Conservation (phyloP, 2,888 invertebrate genomes). For the Pyrrhia umbra region DNA sequence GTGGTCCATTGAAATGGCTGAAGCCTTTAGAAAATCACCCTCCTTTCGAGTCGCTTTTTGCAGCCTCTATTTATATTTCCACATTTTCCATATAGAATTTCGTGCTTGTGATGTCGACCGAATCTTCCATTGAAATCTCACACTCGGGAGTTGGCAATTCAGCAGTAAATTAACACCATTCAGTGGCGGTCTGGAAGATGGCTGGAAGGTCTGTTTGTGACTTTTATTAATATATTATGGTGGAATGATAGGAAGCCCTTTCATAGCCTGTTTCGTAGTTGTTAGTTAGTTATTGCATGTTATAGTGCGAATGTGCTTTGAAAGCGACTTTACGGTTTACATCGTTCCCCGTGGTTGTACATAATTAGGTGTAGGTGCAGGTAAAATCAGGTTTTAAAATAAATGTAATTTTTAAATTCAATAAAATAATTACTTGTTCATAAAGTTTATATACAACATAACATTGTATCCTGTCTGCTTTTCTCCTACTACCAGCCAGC, state of each 20-base stretch:
- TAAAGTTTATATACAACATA: no score
- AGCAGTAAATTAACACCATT: slow-evolving; percentile 86
- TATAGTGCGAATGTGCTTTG: neutral
- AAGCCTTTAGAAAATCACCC: slow-evolving; percentile 89
- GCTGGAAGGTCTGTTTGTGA: slow-evolving; percentile 62
- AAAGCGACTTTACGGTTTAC: neutral
- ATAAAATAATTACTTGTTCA: no score
- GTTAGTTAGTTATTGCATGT: neutral
- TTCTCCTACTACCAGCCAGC: no score
- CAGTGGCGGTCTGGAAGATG: slow-evolving; percentile 70
- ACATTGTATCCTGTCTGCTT: no score
- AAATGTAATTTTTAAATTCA: neutral
- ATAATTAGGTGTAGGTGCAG: neutral
- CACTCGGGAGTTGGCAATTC: slow-evolving; percentile 81
- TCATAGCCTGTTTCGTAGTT: neutral
- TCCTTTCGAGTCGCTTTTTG: slow-evolving; percentile 83
- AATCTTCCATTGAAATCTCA: slow-evolving; percentile 82
- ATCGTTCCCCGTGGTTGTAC: neutral
- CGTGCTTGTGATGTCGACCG: slow-evolving; percentile 78
- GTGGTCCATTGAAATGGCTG: slow-evolving; percentile 84
- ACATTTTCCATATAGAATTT: slow-evolving; percentile 87
- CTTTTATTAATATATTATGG: slow-evolving; percentile 46
- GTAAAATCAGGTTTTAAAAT: no score
- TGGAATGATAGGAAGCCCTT: slow-evolving; percentile 34
- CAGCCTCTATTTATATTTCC: slow-evolving; percentile 85